These are phyloP conservation scores for Drosophila kohkoa DNA, from an alignment of 1,140 invertebrate species.

Conservation along the genomic window DNA sequence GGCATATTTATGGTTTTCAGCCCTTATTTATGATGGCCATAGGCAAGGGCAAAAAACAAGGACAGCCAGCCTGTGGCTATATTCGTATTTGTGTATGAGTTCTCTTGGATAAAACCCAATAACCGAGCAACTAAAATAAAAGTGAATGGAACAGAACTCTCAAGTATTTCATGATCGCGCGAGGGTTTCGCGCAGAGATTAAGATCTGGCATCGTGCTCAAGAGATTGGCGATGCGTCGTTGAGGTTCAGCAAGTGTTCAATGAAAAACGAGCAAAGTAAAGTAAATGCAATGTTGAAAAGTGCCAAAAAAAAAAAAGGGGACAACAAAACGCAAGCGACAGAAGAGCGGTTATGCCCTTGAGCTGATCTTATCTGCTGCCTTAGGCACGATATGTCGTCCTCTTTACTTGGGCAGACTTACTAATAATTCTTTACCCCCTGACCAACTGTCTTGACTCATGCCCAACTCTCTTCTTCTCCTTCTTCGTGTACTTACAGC, in stretches of 20 bases:
- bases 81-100: not conserved
- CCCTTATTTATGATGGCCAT: conserved; percentile 58
- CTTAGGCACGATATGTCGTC: conserved; percentile 21
- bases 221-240: conserved; percentile 6
- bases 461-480: not conserved
- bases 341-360: conserved; percentile 11
- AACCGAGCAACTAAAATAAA: not conserved
- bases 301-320: not conserved
- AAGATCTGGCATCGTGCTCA: conserved; percentile 36
- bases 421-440: conserved; percentile 35
- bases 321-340: not conserved
- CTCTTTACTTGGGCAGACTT: conserved; percentile 1
- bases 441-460: not conserved
- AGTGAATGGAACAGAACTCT: not conserved
- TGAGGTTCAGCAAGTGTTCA: conserved; percentile 38
- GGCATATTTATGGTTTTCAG: conserved; percentile 57
- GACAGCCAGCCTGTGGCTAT: not conserved
- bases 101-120: conserved; percentile 2
- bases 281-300: conserved; percentile 24
- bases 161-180: conserved; percentile 40
- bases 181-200: conserved; percentile 32
- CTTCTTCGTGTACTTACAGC: conserved; percentile 87
- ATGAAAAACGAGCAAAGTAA: conserved; percentile 8
- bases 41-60: not conserved
- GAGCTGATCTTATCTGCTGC: conserved; percentile 23